A percentile compares a stretch with the other conserved stretches of the same genome.
Evolutionary conservation across 2,113 vertebrate species (phyloP).

Genomic region (Oryzias woworae): DNA sequence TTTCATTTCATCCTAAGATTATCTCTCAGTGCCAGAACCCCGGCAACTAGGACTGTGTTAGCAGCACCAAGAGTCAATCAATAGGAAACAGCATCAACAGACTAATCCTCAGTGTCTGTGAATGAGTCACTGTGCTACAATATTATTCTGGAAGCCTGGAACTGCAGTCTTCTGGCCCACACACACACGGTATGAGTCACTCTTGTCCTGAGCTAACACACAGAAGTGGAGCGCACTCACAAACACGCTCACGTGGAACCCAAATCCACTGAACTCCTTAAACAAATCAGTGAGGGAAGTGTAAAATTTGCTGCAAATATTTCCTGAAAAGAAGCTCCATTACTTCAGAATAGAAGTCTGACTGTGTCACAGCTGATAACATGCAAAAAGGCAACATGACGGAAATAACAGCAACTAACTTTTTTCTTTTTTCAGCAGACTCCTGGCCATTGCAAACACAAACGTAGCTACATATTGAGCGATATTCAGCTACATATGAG

Average conservation of each 20-base stretch:
- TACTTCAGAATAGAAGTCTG: constrained; percentile 2
- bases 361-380: constrained; percentile 14
- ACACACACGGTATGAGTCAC: constrained; percentile 57
- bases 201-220: constrained; percentile 39
- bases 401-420: neutral
- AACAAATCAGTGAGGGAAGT: constrained; percentile 25
- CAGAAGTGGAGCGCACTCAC: constrained; percentile 13
- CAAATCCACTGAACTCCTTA: constrained; percentile 18
- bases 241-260: constrained; percentile 18
- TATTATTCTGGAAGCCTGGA: constrained; percentile 62
- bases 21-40: constrained; percentile 15
- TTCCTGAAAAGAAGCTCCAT: constrained; percentile 21
- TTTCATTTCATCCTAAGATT: neutral
- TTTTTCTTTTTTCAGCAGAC: too few species aligned
- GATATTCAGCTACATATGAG: too few species aligned
- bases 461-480: too few species aligned
- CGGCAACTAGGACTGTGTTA: neutral
- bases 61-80: constrained; percentile 22
- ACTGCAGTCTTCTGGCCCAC: constrained; percentile 53
- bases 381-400: constrained; percentile 2
- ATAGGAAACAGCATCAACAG: constrained; percentile 33
- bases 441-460: too few species aligned
- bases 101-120: constrained; percentile 42
- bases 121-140: constrained; percentile 59
- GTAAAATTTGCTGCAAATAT: constrained; percentile 10